These are phyloP conservation scores for Cisticola juncidis DNA, from an alignment of 2,113 vertebrate species.

Conservation along the genomic window DNA sequence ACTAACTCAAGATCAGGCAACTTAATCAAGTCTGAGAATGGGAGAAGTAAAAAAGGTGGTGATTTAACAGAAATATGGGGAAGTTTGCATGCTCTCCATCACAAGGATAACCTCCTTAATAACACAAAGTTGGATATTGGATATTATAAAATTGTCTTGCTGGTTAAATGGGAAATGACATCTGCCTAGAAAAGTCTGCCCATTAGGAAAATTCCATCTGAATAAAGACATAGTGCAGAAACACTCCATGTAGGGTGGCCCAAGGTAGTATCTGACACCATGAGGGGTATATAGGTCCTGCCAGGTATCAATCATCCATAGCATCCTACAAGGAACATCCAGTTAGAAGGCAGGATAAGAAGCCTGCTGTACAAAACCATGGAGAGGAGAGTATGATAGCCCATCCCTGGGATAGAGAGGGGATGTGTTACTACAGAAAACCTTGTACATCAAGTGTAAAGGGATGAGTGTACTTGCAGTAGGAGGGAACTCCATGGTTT, in stretches of 20 bases:
- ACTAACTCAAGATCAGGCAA: background rate
- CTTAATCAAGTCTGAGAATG: background rate
- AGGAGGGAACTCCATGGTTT: background rate
- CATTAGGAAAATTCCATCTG: background rate
- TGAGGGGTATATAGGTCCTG: background rate
- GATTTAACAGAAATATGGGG: background rate
- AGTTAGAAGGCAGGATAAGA: background rate
- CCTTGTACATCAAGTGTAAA: background rate
- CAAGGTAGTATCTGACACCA: fast-evolving
- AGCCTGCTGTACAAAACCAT: background rate
- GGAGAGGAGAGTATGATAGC: background rate
- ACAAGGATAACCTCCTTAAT: background rate
- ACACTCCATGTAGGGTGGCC: background rate
- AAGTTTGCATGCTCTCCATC: background rate
- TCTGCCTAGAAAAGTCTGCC: background rate
- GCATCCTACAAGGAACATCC: background rate
- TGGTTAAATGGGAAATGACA: background rate
- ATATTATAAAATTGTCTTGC: background rate
- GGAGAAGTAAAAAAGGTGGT: background rate
- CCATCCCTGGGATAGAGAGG: background rate
- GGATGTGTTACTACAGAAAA: background rate
- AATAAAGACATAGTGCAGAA: background rate
- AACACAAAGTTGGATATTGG: background rate
- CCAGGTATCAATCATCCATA: background rate
- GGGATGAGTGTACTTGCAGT: background rate